These are phyloP conservation scores for Malurus elegans DNA, from an alignment of 2,113 vertebrate species.

Conservation along the genomic window DNA sequence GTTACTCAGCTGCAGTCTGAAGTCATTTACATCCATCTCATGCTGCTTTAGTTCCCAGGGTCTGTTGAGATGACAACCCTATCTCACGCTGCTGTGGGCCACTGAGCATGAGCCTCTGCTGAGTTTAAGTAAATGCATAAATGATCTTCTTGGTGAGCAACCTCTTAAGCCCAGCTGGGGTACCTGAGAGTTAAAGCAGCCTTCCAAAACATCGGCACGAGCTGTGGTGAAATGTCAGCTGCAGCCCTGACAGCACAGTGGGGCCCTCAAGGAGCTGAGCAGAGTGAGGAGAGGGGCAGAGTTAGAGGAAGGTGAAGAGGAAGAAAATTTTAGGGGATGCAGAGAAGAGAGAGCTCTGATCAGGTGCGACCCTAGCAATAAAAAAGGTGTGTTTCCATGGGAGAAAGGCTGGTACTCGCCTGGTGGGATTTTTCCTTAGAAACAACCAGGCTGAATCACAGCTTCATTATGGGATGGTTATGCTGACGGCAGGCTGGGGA, in stretches of 20 bases:
- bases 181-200: slow-evolving; percentile 21
- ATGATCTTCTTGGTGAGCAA: slow-evolving; percentile 29
- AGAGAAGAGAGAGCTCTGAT: not conserved
- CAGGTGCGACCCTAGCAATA: not conserved
- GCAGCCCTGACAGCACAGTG: not conserved
- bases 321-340: not conserved
- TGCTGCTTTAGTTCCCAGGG: slow-evolving; percentile 22
- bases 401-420: not conserved
- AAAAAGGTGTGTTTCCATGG: not conserved
- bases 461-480: not conserved
- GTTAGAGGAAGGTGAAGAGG: not conserved
- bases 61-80: slow-evolving; percentile 25
- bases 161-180: slow-evolving; percentile 24
- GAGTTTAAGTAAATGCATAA: slow-evolving; percentile 35
- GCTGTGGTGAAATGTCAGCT: not conserved
- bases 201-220: not conserved
- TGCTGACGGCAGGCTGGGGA: not conserved
- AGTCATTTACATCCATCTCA: not conserved
- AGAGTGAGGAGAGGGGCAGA: not conserved
- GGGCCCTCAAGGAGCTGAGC: not conserved
- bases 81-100: not conserved
- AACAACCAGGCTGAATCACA: not conserved
- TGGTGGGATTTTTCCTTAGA: not conserved
- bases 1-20: not conserved
- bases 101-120: slow-evolving; percentile 1